phyloP scores from a whole-genome alignment of 2,797 vertebrate species.

The Cryptoprocta ferox region DNA sequence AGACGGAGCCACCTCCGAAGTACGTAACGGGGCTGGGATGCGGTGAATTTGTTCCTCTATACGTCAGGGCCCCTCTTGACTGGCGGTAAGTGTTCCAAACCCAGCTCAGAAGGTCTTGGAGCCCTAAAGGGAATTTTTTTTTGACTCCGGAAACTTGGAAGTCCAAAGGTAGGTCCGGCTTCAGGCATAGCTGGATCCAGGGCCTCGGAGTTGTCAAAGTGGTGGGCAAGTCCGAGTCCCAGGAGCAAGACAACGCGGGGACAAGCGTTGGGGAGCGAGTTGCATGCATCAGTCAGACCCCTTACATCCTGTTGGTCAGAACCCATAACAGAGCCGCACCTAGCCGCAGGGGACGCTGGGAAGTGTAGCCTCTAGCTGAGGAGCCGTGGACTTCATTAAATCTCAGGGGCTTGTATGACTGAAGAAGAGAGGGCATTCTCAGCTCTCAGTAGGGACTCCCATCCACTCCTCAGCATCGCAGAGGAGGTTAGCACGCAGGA shows the following conservation, averaged over 20 bases:
- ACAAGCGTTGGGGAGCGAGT: background rate
- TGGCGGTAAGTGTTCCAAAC: background rate
- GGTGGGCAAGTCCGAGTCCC: background rate
- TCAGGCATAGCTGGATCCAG: background rate
- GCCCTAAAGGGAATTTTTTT: background rate
- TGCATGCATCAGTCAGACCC: background rate
- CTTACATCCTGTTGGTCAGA: background rate
- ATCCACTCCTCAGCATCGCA: background rate
- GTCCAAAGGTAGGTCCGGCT: background rate
- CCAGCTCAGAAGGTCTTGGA: background rate
- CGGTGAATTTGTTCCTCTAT: background rate
- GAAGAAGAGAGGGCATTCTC: background rate
- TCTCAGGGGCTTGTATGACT: background rate
- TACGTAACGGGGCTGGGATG: background rate
- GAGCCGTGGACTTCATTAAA: background rate
- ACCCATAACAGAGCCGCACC: rapidly evolving
- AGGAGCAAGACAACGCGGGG: background rate
- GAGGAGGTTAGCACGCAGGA: background rate
- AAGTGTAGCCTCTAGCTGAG: background rate
- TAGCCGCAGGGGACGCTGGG: background rate
- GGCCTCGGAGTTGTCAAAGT: background rate
- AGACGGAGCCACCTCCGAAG: constrained; percentile 33
- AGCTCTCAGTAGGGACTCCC: background rate
- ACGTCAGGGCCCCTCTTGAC: background rate
- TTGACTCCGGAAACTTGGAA: background rate